Base-by-base conservation (phyloP, 2,113 vertebrate species). In the Empidonax traillii region DNA sequence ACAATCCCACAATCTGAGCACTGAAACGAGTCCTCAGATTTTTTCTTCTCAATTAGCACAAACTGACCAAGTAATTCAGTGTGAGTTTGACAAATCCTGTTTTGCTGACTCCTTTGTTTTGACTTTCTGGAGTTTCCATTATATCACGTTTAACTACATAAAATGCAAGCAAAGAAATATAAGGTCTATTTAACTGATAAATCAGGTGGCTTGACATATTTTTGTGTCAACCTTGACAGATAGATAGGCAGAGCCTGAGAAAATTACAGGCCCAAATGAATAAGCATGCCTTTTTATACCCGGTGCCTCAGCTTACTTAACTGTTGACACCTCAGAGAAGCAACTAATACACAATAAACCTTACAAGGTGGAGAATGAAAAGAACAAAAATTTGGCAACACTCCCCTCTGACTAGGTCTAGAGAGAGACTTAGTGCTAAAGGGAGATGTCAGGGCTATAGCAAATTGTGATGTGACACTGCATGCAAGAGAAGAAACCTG, bases 281-380 rank as follows among this genome's bases (percentile, higher is more conserved):
- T 66, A 92, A 85, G 31, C 47, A 62, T 92, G 65, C n/a, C 33
- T 94, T 94, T 92, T 65, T 67, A 74, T 35, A 95, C n/a, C 78
- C 71, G 59, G 9, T 47, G 61, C 93, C 89, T 96, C 91, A 47
- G 74, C 74, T 96, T 93, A 90, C 73, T 93, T 95, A 91, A 88
- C 61, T 73, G 39, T 46, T 87, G 91, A 94, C 67, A 82, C 58
- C 66, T 95, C 69, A 55, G 73, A 53, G 76, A 88, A 44, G 49
- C 85, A 93, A 95, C 91, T 96, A 92, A 93, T 61, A 44, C 12
- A 92, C 65, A 90, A 74, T 66, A 61, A 85, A 90, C 71, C 27
- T 92, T 93, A 97, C 72, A 94, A 68, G 43, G 68, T 16, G 20
- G 13, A 85, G 44, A 93, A 89, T 1, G 56, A 89, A 83, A 89